phyloP scores from a whole-genome alignment of 1,140 invertebrate genomes.

The Leptopilina clavipes region DNA sequence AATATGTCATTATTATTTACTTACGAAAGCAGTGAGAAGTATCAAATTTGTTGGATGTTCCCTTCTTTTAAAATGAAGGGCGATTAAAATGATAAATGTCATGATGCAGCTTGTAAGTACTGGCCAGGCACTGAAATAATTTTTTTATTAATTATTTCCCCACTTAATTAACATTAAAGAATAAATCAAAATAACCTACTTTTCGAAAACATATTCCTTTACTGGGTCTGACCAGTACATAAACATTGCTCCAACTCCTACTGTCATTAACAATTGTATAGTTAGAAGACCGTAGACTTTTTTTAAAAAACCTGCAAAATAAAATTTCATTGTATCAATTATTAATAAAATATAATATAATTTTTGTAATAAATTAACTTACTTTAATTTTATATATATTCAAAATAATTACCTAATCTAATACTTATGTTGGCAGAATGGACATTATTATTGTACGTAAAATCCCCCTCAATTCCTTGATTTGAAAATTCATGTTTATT shows the following conservation, averaged over 20 bases:
- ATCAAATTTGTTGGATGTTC: slow-evolving; percentile 82
- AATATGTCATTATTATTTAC: too few relatives aligned
- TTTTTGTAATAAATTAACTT: slow-evolving; percentile 11
- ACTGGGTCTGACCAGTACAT: slow-evolving; percentile 79
- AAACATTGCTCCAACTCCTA: slow-evolving; percentile 80
- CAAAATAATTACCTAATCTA: slow-evolving; percentile 74
- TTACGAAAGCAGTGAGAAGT: slow-evolving; percentile 81
- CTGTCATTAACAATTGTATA: slow-evolving; percentile 84
- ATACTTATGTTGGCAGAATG: slow-evolving; percentile 79
- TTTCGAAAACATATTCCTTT: slow-evolving; percentile 81
- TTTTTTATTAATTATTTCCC: slow-evolving; percentile 11
- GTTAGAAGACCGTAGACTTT: slow-evolving; percentile 89
- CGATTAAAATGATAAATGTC: slow-evolving; percentile 78
- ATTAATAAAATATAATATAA: slow-evolving; percentile 17
- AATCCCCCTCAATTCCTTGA: slow-evolving; percentile 77
- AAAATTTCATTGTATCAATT: slow-evolving; percentile 27
- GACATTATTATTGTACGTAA: slow-evolving; percentile 83
- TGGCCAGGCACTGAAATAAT: slow-evolving; percentile 80
- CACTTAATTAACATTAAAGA: background rate
- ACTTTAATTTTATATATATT: background rate
- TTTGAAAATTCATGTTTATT: slow-evolving; percentile 72
- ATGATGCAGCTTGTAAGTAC: slow-evolving; percentile 77
- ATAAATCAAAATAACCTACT: slow-evolving; percentile 74
- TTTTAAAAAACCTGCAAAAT: slow-evolving; percentile 80
- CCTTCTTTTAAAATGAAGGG: slow-evolving; percentile 78